These are phyloP conservation scores for Nannoperca australis DNA, from an alignment of 2,797 vertebrate genomes.

Conservation along the genomic window DNA sequence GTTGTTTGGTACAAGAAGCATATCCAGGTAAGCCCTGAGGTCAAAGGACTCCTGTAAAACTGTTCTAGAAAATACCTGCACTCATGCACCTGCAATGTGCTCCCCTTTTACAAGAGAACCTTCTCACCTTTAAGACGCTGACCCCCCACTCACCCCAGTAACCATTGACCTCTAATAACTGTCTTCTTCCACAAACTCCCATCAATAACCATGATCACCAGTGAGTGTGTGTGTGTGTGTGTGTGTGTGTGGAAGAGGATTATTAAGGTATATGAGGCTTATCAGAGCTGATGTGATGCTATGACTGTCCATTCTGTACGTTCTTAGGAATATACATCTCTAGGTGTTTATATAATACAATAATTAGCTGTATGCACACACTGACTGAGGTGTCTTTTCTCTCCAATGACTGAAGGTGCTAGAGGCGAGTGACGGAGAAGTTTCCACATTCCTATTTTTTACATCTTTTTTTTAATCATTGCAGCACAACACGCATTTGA, in stretches of 20 bases:
- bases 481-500: background rate
- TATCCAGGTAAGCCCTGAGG: slow-evolving; percentile 55
- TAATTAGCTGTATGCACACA: background rate
- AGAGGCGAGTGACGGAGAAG: background rate
- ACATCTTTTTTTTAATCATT: background rate
- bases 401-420: background rate
- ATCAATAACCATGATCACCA: slow-evolving; percentile 5
- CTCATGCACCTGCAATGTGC: slow-evolving; percentile 57
- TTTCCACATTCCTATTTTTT: slow-evolving; percentile 19
- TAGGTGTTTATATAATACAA: slow-evolving; percentile 9
- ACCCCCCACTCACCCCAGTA: slow-evolving; percentile 41
- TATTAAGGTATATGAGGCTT: background rate
- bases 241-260: background rate
- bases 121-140: slow-evolving; percentile 48
- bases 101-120: slow-evolving; percentile 58
- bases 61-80: slow-evolving; percentile 41
- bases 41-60: slow-evolving; percentile 64
- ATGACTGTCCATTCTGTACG: background rate
- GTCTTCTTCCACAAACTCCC: slow-evolving; percentile 30
- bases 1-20: slow-evolving; percentile 32
- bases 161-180: slow-evolving; percentile 29
- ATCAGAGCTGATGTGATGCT: background rate
- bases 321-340: background rate
- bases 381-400: background rate
- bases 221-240: background rate